Conservation (phyloP, 2,113 vertebrate species). For the Ammodramus savannarum region DNA sequence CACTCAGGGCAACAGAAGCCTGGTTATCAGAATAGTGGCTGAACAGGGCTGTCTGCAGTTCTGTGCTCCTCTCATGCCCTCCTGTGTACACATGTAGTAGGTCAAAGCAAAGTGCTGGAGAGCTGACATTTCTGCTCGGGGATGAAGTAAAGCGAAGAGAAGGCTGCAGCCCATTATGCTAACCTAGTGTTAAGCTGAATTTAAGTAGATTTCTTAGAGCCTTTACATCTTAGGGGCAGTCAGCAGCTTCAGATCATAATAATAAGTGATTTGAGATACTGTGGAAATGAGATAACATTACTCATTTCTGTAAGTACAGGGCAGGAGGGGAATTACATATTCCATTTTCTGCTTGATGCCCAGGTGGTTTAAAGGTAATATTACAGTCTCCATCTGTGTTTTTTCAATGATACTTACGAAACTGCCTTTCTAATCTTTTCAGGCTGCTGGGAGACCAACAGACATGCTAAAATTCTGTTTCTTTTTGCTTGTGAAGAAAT, state of each 20-base stretch:
- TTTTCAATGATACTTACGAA: not conserved
- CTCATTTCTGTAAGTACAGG: not conserved
- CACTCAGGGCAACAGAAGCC: not conserved
- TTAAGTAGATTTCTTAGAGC: not conserved
- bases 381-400: not conserved
- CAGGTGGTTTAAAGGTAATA: not conserved
- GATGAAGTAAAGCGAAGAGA: not conserved
- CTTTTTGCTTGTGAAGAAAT: not conserved
- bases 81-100: constrained; percentile 50
- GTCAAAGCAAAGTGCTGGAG: not conserved
- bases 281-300: not conserved
- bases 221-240: not conserved
- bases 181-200: not conserved
- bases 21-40: not conserved
- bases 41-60: not conserved
- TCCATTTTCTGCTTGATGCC: not conserved
- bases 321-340: not conserved
- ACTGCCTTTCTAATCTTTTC: not conserved
- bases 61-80: constrained; percentile 55
- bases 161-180: not conserved
- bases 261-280: not conserved
- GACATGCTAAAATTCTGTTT: not conserved
- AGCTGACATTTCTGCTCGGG: not conserved
- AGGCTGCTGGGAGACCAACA: not conserved
- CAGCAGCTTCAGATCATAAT: not conserved